Evolutionary conservation across 2,888 invertebrate genomes (phyloP), one percentile per base, ranked within the genome.

Genomic region (Meiosimyza platycephala): DNA sequence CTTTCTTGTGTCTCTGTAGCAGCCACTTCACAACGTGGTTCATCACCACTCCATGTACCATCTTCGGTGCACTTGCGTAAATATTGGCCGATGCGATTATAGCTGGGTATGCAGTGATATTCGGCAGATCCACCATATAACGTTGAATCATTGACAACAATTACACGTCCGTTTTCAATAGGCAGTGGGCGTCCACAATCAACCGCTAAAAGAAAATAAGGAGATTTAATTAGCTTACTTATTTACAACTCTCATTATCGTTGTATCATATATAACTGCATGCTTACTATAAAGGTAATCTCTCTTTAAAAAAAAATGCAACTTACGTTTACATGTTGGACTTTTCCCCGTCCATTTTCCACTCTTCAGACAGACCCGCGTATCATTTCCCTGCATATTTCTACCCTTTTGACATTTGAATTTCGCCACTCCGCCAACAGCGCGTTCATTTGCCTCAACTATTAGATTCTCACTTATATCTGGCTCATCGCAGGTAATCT

Each of bases 51-150:
- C 96, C 97, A 97, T 62, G 90, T 89, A 5, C 94, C 95, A 75
- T 93, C 94, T 72, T 95, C 95, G 86, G 92, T 89, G 83, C 96
- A 97, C 83, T 94, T 94, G 74, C 96, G 89, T 22, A 95, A 87
- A 84, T 94, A 94, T 0, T 94, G 93, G 0, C 96, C 96, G 0
- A 93, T 91, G 12, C 95, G 89, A 82, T 93, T 93, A 88, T 90
- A 95, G 80, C 93, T 94, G 3, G 95, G 96, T 72, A 96, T 87
- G 83, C 97, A 97, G 83, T 96, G 95, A 85, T 96, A 96, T 84
- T 96, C 96, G 1, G 95, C 93, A 0, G 94, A 93, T 70, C 95
- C 94, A 48, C 94, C 94, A 84, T 93, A 97, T 0, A 92, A 89
- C 0, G 95, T 95, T 0, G 95, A 93, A 65, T 93, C 93, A 83